Conservation (phyloP, 1,140 invertebrate species). For the Drosophila ironensis region DNA sequence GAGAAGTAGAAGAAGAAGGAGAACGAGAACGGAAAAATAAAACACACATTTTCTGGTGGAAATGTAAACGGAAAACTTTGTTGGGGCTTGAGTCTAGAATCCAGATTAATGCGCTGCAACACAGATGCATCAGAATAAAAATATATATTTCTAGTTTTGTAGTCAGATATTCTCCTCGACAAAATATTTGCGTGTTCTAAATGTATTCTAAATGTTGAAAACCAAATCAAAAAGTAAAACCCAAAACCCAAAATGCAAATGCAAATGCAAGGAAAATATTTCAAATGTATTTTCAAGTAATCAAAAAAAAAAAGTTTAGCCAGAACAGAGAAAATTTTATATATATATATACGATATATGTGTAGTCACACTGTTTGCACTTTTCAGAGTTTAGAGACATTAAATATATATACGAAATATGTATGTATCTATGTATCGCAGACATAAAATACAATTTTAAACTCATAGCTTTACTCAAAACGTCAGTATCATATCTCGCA, state of each 20-base stretch:
- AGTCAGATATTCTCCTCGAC: constrained; percentile 36
- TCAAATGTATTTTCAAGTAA: constrained; percentile 54
- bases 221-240: constrained; percentile 2
- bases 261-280: constrained; percentile 14
- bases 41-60: constrained; percentile 15
- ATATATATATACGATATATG: constrained; percentile 40
- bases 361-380: constrained; percentile 63
- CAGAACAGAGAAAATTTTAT: constrained; percentile 35
- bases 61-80: constrained; percentile 18
- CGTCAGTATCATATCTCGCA: constrained; percentile 29
- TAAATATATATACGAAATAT: constrained; percentile 3
- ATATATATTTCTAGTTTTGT: constrained; percentile 47
- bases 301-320: constrained; percentile 21
- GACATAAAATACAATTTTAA: constrained; percentile 8
- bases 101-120: constrained; percentile 9
- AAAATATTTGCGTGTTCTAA: constrained; percentile 66
- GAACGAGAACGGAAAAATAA: constrained; percentile 5
- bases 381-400: constrained; percentile 69
- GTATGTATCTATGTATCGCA: constrained; percentile 17
- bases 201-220: constrained; percentile 72
- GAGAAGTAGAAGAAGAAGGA: too few species aligned
- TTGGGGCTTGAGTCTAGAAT: constrained; percentile 9
- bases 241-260: background rate
- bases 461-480: constrained; percentile 30
- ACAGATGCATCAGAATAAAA: constrained; percentile 33